Evolutionary conservation across 2,888 invertebrate genomes (phyloP).

Genomic region (Pyrochroa serraticornis): DNA sequence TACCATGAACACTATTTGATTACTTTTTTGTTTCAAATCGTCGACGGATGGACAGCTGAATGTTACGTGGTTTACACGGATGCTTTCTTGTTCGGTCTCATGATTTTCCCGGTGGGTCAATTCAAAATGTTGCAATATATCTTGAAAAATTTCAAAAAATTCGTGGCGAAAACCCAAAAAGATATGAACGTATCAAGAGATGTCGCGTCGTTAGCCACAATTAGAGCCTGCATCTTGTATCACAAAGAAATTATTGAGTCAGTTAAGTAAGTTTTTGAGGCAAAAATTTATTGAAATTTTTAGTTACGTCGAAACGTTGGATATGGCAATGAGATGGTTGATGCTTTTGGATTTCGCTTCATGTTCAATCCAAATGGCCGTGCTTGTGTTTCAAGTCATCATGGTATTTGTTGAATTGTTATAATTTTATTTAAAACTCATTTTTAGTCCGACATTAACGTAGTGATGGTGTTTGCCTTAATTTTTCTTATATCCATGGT

Average conservation of each 20-base stretch:
- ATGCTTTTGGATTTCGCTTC: constrained; percentile 43
- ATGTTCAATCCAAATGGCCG: constrained; percentile 40
- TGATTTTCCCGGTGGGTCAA: constrained; percentile 19
- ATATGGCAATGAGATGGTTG: constrained; percentile 36
- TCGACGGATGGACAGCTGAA: background rate
- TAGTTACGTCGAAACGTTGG: constrained; percentile 37
- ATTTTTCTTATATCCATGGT: constrained; percentile 24
- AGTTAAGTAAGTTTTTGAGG: background rate
- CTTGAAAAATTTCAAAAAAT: constrained; percentile 5
- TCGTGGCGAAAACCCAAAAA: background rate
- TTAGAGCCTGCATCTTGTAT: background rate
- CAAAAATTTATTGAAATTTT: constrained; percentile 12
- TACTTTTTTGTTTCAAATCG: constrained; percentile 3
- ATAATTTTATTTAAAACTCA: background rate
- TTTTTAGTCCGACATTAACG: constrained; percentile 13
- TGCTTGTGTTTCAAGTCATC: constrained; percentile 39
- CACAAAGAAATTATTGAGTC: constrained; percentile 3
- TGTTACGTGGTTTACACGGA: constrained; percentile 15
- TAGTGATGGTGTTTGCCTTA: constrained; percentile 10
- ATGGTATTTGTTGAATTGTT: constrained; percentile 30
- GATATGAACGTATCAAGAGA: background rate
- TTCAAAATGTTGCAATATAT: constrained; percentile 17
- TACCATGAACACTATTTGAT: background rate
- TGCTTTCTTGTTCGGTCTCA: constrained; percentile 11
- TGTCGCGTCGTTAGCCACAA: background rate